Evolutionary conservation across 2,113 vertebrate species (phyloP).

Genomic region (Ibidorhyncha struthersii): DNA sequence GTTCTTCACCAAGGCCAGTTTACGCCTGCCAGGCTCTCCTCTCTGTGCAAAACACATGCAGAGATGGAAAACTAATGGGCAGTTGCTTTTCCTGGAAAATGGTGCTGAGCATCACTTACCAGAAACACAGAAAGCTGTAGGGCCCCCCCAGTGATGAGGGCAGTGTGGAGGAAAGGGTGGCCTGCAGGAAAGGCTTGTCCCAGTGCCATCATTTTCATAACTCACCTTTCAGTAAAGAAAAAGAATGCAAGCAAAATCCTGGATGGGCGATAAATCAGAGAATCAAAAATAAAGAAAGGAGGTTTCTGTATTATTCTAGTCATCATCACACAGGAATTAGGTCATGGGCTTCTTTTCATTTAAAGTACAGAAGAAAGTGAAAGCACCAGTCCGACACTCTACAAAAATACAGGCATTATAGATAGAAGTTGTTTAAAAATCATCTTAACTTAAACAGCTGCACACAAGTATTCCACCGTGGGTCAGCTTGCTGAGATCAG

Average conservation of each 20-base stretch:
- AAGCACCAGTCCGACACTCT: neutral
- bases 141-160: accelerated
- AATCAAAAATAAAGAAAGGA: neutral
- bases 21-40: neutral
- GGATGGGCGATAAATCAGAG: neutral
- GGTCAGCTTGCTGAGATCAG: neutral
- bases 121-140: neutral
- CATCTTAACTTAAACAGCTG: neutral
- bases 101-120: neutral
- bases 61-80: neutral
- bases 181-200: neutral
- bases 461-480: neutral
- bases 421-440: neutral
- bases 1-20: neutral
- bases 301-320: neutral
- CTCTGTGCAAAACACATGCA: neutral
- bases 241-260: neutral
- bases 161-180: neutral
- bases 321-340: accelerated
- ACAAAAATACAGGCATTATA: neutral
- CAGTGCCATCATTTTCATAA: neutral
- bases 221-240: neutral
- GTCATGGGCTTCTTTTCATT: neutral
- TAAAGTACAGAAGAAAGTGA: neutral
- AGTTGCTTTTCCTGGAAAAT: neutral